Evolutionary conservation across 1,140 invertebrate species (phyloP), one percentile per base, ranked within the genome.

Genomic region (Zaprionus davidi): DNA sequence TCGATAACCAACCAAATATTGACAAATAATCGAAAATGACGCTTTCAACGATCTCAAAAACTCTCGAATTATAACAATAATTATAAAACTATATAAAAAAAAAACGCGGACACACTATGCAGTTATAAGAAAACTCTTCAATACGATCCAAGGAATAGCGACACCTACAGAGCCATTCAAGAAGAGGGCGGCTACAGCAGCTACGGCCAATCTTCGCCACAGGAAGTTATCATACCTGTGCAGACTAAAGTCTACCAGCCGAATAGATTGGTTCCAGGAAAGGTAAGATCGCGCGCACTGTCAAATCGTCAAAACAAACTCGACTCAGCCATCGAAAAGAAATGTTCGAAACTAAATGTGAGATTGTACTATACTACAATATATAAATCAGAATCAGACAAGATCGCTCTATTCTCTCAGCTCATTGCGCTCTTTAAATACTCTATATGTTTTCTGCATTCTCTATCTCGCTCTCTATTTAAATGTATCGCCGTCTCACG

Each of bases 101-200:
- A 49, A 68, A n/a, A 26, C 73, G 65, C 46, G 44, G 71, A 73
- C 58, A 44, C 44, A 51, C 46, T 51, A 59, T 67, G 78, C 87
- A 93, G 94, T 88, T 94, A 94, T 93, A 96, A 95, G 95, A 95
- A 95, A 93, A 95, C 96, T 79, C 93, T 95, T 81, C 95, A 95
- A 84, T 97, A 96, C 94, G 96, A 97, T 94, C 97, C 96, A 76
- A 95, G 96, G 92, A 96, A 96, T 93, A 97, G 96, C 91, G 96
- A 97, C 92, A 97, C 96, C 26, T 97, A 95, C 94, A 96, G 96
- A 94, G 96, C 96, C 82, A 94, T 97, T 51, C 96, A 97, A 93
- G 96, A 97, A 93, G 95, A 96, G 76, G 94, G 94, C 85, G 94
- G 94, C 46, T 91, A 92, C 78, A 90, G 82, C 80, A 90, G 73